Conservation (phyloP, 2,888 invertebrate genomes). For the Iselma pallidipennis region DNA sequence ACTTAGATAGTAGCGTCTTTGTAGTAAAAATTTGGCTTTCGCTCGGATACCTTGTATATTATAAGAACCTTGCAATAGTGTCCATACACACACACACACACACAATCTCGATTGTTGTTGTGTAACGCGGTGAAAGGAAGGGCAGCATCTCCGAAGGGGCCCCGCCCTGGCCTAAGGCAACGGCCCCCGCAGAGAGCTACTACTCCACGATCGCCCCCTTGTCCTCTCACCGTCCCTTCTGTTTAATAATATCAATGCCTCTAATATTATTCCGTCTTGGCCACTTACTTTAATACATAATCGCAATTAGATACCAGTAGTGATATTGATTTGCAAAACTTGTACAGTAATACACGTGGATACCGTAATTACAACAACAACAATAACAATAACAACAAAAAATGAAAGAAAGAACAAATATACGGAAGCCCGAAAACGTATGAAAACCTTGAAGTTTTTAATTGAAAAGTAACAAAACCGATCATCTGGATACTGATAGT, state of each 20-base stretch:
- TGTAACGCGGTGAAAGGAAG: slow-evolving; percentile 57
- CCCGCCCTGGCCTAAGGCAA: slow-evolving; percentile 54
- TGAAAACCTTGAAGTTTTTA: neutral
- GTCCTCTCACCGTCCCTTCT: slow-evolving; percentile 34
- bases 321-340: neutral
- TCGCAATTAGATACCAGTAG: neutral
- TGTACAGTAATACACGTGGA: too few relatives aligned
- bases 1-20: neutral
- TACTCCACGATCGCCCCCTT: slow-evolving; percentile 18
- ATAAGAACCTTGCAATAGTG: slow-evolving; percentile 31
- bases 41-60: neutral
- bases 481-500: neutral
- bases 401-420: neutral
- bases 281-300: slow-evolving; percentile 17
- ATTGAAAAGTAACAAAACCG: too few relatives aligned
- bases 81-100: slow-evolving; percentile 20
- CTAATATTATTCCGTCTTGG: slow-evolving; percentile 11
- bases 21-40: neutral
- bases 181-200: slow-evolving; percentile 54
- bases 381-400: neutral
- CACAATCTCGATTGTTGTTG: slow-evolving; percentile 48
- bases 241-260: slow-evolving; percentile 3
- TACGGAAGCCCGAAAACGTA: neutral
- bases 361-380: too few relatives aligned
- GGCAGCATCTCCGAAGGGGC: slow-evolving; percentile 55